A percentile compares a stretch with the other conserved stretches of the same genome.
phyloP scores from a whole-genome alignment of 2,888 invertebrate species.

The Amiota communis region DNA sequence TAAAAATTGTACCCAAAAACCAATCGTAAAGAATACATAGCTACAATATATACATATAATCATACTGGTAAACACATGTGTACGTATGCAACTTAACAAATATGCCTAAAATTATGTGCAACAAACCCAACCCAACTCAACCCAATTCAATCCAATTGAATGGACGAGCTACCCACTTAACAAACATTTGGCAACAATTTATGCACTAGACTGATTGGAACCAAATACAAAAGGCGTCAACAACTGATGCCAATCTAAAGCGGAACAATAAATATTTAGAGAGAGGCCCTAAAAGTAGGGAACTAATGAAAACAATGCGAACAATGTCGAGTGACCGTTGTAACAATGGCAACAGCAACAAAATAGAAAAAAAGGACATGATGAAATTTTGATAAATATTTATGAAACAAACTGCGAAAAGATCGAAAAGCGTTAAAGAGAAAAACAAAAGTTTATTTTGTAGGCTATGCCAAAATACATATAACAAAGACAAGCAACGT shows the following conservation, averaged over 20 bases:
- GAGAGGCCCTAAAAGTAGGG: neutral
- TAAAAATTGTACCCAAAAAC: no score
- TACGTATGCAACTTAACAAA: no score
- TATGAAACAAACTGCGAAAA: constrained; percentile 12
- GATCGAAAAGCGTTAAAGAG: constrained; percentile 6
- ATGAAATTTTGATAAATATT: constrained; percentile 11
- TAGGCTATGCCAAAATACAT: neutral
- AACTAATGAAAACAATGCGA: neutral
- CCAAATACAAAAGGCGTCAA: neutral
- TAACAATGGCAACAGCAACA: no score
- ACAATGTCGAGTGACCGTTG: no score
- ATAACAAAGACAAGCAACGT: neutral
- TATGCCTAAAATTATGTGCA: constrained; percentile 1
- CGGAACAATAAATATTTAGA: constrained; percentile 13
- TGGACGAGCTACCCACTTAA: neutral
- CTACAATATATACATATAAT: no score
- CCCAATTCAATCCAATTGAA: neutral
- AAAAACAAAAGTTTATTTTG: neutral
- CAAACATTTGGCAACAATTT: neutral
- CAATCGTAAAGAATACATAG: no score
- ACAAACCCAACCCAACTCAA: neutral
- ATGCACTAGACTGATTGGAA: neutral
- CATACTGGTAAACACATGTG: no score
- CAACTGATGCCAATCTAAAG: constrained; percentile 10
- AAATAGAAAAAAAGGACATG: neutral